phyloP scores from a whole-genome alignment of 2,113 vertebrate genomes.

The Heptranchias perlo region DNA sequence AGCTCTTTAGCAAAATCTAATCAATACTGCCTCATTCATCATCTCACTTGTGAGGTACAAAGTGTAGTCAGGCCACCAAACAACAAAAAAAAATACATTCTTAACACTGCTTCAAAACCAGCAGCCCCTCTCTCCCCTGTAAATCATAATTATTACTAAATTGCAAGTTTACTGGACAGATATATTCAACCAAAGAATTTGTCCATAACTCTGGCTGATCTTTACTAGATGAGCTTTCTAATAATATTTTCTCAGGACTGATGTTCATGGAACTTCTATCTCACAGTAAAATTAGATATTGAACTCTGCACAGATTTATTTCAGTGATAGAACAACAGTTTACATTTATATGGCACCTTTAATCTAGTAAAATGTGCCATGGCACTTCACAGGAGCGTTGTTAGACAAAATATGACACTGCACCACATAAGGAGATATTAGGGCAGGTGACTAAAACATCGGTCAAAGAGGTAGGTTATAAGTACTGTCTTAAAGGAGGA shows the following conservation, averaged over 20 bases:
- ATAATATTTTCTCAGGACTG: not conserved
- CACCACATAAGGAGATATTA: not conserved
- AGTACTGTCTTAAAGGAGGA: not conserved
- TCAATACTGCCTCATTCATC: slow-evolving; percentile 52
- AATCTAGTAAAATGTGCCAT: no score
- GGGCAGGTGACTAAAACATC: not conserved
- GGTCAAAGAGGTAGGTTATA: not conserved
- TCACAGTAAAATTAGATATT: not conserved
- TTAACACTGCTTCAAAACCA: not conserved
- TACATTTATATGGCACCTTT: not conserved
- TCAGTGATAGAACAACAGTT: not conserved
- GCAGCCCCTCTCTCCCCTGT: not conserved
- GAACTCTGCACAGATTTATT: not conserved
- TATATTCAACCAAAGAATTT: not conserved
- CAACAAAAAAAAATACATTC: not conserved
- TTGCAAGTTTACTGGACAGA: not conserved
- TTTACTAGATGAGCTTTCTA: not conserved
- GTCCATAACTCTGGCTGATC: no score
- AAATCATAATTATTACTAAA: not conserved
- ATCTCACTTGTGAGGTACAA: slow-evolving; percentile 47
- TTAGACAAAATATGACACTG: not conserved
- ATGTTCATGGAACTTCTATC: not conserved
- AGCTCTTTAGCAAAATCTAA: slow-evolving; percentile 47
- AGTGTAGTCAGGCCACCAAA: slow-evolving; percentile 37
- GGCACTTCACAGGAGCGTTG: not conserved